Base-by-base conservation (phyloP, 2,888 invertebrate species). In the Platycheirus albimanus region DNA sequence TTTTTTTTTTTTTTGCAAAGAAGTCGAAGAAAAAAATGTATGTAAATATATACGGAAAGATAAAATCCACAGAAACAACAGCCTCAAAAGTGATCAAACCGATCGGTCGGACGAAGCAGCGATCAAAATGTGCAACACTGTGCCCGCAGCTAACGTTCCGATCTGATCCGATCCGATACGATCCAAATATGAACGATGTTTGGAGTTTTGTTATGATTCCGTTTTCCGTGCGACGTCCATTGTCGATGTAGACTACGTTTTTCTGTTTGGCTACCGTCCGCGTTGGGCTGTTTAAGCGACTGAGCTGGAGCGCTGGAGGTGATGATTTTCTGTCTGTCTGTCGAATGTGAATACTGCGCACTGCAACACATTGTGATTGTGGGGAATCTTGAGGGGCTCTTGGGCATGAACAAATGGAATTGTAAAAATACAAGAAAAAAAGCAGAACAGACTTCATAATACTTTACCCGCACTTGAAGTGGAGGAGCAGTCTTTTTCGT, bases 81-180 rank as follows among this genome's bases (percentile, higher is more conserved):
- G n/a, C n/a, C n/a, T n/a, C n/a, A n/a, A n/a, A n/a, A n/a, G 6
- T 58, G 58, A 71, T 58, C 71, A 80, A 74, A 67, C 75, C 70
- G 66, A 56, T 74, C 75, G 66, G 56, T 17, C 36, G n/a, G 10
- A 11, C 33, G 33, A 52, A n/a, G 19, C 19, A 11, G 15, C 10
- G 52, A 71, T 71, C 20, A 58, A 71, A 81, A 81, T 71, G 66
- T 81, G 70, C 75, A 71, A 81, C 71, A 71, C 58, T 71, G 38
- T 24, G 41, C 28, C 36, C 41, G 51, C 30, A 63, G 69, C 69
- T 58, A 38, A 56, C 19, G 20, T 38, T 24, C 24, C 24, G 24
- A 70, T 61, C 70, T 52, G 66, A 64, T 70, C 58, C 47, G 56
- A 52, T 61, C 43, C 43, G 47, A 56, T 56, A 51, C 15, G 28